These are phyloP conservation scores for Operophtera brumata DNA, from an alignment of 2,888 invertebrate species.

Conservation along the genomic window DNA sequence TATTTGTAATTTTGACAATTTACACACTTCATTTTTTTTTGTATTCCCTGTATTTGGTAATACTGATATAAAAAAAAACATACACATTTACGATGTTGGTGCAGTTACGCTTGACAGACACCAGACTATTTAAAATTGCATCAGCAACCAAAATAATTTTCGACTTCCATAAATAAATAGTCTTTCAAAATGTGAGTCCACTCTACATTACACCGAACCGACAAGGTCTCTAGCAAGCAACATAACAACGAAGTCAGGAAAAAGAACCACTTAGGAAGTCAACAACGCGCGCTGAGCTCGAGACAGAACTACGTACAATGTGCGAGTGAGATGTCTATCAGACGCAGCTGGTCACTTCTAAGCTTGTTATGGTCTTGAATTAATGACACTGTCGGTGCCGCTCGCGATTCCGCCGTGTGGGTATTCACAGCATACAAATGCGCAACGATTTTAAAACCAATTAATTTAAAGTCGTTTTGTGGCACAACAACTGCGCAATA, in stretches of 20 bases:
- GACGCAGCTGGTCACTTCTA: conserved; percentile 20
- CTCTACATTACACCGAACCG: neutral
- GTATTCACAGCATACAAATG: conserved; percentile 28
- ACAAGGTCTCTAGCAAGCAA: neutral
- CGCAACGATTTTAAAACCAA: conserved; percentile 19
- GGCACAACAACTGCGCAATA: conserved; percentile 27
- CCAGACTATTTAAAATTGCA: no score
- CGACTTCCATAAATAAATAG: no score
- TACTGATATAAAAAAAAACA: no score
- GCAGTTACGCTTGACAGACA: no score
- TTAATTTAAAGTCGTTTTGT: conserved; percentile 16
- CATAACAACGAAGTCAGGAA: neutral
- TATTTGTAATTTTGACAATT: no score
- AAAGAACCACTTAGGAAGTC: conserved; percentile 7
- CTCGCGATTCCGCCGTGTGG: conserved; percentile 17
- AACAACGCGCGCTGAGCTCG: conserved; percentile 13
- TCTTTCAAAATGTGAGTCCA: neutral
- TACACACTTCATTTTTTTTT: no score
- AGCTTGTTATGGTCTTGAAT: conserved; percentile 33
- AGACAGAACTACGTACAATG: conserved; percentile 18
- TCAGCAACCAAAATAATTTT: no score
- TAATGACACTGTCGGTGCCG: conserved; percentile 30
- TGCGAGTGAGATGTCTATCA: conserved; percentile 29
- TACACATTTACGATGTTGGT: no score
- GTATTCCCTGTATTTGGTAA: no score